A percentile compares a stretch with the other conserved stretches of the same genome.
Conservation (phyloP, 2,888 invertebrate genomes). For the Ichneumoninae sp. region DNA sequence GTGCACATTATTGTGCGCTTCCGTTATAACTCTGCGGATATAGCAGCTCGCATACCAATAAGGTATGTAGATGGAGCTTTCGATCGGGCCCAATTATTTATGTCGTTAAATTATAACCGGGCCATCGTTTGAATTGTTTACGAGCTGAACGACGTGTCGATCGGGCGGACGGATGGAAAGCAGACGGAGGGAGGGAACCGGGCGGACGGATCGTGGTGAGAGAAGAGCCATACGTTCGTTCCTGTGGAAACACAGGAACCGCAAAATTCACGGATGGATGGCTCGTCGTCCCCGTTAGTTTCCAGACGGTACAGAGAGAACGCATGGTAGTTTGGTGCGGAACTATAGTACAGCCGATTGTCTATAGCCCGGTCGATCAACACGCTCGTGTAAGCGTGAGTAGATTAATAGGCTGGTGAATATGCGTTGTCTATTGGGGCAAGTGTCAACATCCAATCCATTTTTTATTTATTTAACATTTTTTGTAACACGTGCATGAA, state of each 20-base stretch:
- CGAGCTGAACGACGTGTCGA: slow-evolving; percentile 54
- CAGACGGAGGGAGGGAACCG: slow-evolving; percentile 6
- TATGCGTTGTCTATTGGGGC: not conserved
- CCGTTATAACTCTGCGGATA: not conserved
- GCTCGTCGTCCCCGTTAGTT: slow-evolving; percentile 51
- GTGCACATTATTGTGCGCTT: not conserved
- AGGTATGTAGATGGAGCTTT: not conserved
- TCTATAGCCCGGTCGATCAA: slow-evolving; percentile 28
- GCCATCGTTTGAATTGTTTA: slow-evolving; percentile 53
- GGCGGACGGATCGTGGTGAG: slow-evolving; percentile 10
- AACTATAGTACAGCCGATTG: slow-evolving; percentile 24
- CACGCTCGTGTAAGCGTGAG: slow-evolving; percentile 65
- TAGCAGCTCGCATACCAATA: not conserved
- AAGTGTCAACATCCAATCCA: not conserved
- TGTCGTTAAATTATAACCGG: slow-evolving; percentile 47
- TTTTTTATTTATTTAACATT: not conserved
- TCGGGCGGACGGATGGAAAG: slow-evolving; percentile 18
- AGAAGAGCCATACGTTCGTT: slow-evolving; percentile 40
- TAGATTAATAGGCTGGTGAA: slow-evolving; percentile 63
- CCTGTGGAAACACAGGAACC: slow-evolving; percentile 58
- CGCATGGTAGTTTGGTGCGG: slow-evolving; percentile 33
- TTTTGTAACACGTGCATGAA: not conserved
- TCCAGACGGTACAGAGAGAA: slow-evolving; percentile 49
- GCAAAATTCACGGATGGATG: slow-evolving; percentile 63
- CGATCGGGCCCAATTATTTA: slow-evolving; percentile 48